Evolutionary conservation across 1,140 invertebrate genomes (phyloP), one percentile per base, ranked within the genome.

Genomic region (Ruditapes philippinarum): DNA sequence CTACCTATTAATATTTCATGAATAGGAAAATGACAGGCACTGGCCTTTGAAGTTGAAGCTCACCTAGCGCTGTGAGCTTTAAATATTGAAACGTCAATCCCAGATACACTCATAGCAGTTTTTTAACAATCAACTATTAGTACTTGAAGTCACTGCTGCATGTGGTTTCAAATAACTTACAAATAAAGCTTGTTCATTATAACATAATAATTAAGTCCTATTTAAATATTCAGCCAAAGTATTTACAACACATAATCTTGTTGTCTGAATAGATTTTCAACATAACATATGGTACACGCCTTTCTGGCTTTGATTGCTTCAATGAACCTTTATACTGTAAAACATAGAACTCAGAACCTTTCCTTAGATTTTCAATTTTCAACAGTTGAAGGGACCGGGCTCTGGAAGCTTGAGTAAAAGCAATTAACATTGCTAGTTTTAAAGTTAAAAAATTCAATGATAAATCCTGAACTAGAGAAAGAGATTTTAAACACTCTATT

Each of bases 241-340:
- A 45, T 73, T 40, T 14, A 87, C 84, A 54, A 87, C 57, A 45
- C 84, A 87, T n/a, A 87, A 76, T 85, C 49, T 45, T 57, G 76
- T 76, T 33, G 33, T n/a, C 28, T 76, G 65, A 3, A 68, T 45
- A 85, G 28, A 5, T 60, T 57, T 60, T 76, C 68, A 85, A 85
- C 25, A 11, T 49, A 25, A 76, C 19, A 54, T 74, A 45, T 33
- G 49, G 33, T 45, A 85, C 36, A 73, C 25, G 49, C 49, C 51
- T 76, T 5, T 51, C 83, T 28, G 68, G 65, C 65, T 38, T 68
- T 68, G 65, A 36, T 31, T 31, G 25, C 33, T 68, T 68, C 33
- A 68, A 68, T 22, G 36, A 42, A 9, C n/a, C 38, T 1, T 25
- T 45, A n/a, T 73, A 73, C 42, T 42, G 17, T 31, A 73, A 73